A percentile compares a stretch with the other conserved stretches of the same genome.
Evolutionary conservation across 1,140 invertebrate species (phyloP).

Genomic region (Dinothrombium tinctorium): DNA sequence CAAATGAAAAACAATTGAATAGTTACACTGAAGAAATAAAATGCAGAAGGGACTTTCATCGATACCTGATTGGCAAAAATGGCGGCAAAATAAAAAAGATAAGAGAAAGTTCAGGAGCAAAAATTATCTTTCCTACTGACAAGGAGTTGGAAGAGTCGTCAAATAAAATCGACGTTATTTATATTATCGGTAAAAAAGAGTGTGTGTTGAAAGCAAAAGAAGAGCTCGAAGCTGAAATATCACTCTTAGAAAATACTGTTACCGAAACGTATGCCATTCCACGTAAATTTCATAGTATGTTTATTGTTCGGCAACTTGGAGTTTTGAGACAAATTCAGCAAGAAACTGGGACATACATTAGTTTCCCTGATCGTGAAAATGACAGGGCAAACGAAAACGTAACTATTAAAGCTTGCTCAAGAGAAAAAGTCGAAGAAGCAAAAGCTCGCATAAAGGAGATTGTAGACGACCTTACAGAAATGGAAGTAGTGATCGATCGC

Average conservation of each 20-base stretch:
- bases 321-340: slow-evolving; percentile 68
- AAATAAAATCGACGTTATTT: too few relatives aligned
- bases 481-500: slow-evolving; percentile 63
- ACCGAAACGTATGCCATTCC: slow-evolving; percentile 60
- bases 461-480: slow-evolving; percentile 55
- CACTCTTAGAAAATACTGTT: slow-evolving; percentile 58
- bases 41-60: slow-evolving; percentile 76
- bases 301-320: slow-evolving; percentile 72
- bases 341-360: slow-evolving; percentile 82
- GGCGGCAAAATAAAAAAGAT: slow-evolving; percentile 76
- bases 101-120: slow-evolving; percentile 62
- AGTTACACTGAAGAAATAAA: slow-evolving; percentile 54
- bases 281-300: slow-evolving; percentile 70
- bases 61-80: slow-evolving; percentile 77
- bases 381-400: slow-evolving; percentile 25
- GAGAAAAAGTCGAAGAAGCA: slow-evolving; percentile 65
- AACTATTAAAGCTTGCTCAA: slow-evolving; percentile 29
- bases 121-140: slow-evolving; percentile 71
- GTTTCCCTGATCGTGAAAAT: slow-evolving; percentile 50
- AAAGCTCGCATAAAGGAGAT: slow-evolving; percentile 59
- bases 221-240: slow-evolving; percentile 53
- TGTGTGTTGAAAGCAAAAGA: slow-evolving; percentile 43
- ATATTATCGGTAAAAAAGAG: slow-evolving; percentile 59
- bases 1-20: slow-evolving; percentile 57
- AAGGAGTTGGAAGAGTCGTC: too few relatives aligned